A percentile compares a stretch with the other conserved stretches of the same genome.
Evolutionary conservation across 2,113 vertebrate genomes (phyloP).

Genomic region (Stomatorhinus ivindoensis): DNA sequence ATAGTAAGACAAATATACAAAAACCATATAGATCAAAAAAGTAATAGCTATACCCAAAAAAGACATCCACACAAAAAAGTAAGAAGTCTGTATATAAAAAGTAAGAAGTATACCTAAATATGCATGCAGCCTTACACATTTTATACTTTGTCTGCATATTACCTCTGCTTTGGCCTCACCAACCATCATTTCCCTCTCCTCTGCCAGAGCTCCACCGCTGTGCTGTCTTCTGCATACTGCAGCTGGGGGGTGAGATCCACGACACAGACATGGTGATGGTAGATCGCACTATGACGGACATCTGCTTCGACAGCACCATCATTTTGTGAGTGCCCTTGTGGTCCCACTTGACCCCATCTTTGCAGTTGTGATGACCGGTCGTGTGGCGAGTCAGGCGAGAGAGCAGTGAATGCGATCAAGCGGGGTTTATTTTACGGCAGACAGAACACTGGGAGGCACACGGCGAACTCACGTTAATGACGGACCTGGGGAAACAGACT

Average conservation of each 20-base stretch:
- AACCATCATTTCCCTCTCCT: neutral
- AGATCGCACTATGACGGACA: constrained; percentile 77
- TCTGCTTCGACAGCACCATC: constrained; percentile 71
- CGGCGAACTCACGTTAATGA: no score
- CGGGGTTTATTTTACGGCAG: no score
- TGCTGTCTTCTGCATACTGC: constrained; percentile 77
- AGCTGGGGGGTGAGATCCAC: constrained; percentile 67
- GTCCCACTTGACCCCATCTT: neutral
- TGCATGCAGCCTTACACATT: neutral
- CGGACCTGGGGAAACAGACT: no score
- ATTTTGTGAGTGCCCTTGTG: constrained; percentile 63
- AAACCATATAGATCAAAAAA: neutral
- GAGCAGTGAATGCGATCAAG: no score
- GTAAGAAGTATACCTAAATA: neutral
- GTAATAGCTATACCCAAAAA: neutral
- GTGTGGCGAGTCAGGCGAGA: no score
- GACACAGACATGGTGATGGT: constrained; percentile 78
- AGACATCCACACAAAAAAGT: neutral
- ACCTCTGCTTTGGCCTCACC: neutral
- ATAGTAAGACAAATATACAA: neutral
- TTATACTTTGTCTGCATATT: neutral
- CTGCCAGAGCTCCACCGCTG: constrained; percentile 71
- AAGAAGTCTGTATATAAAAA: neutral
- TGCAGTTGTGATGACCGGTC: no score
- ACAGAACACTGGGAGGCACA: no score